Evolutionary conservation across 2,113 vertebrate species (phyloP).

Genomic region (Alces alces): DNA sequence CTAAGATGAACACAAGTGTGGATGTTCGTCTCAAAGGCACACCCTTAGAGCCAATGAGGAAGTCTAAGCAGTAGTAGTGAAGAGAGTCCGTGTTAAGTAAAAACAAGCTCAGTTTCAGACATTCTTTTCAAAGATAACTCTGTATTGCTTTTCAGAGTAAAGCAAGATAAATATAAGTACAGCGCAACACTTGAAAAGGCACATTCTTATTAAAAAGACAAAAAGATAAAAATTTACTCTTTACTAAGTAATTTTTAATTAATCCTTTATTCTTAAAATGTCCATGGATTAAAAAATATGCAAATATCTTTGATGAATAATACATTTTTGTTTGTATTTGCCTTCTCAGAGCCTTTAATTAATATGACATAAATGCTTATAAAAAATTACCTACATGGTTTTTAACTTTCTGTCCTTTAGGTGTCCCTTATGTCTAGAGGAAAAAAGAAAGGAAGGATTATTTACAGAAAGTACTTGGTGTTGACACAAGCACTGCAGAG

Average conservation of each 20-base stretch:
- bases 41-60: neutral
- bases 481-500: neutral
- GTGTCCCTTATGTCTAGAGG: neutral
- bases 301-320: neutral
- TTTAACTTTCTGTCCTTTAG: constrained; percentile 21
- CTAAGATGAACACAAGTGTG: neutral
- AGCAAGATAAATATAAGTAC: neutral
- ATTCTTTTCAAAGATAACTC: neutral
- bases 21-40: neutral
- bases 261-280: neutral
- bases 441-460: neutral
- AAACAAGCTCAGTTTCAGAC: neutral
- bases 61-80: neutral
- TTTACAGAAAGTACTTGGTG: neutral
- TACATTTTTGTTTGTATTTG: neutral
- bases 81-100: neutral
- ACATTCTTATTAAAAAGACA: neutral
- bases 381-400: neutral
- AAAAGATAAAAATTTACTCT: neutral
- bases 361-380: neutral
- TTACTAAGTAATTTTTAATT: neutral
- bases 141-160: neutral
- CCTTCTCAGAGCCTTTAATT: constrained; percentile 8
- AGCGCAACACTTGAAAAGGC: neutral
- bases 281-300: neutral